Conservation (phyloP, 37 sponge, comb jelly and placozoan genomes). For the Ianthella basta region DNA sequence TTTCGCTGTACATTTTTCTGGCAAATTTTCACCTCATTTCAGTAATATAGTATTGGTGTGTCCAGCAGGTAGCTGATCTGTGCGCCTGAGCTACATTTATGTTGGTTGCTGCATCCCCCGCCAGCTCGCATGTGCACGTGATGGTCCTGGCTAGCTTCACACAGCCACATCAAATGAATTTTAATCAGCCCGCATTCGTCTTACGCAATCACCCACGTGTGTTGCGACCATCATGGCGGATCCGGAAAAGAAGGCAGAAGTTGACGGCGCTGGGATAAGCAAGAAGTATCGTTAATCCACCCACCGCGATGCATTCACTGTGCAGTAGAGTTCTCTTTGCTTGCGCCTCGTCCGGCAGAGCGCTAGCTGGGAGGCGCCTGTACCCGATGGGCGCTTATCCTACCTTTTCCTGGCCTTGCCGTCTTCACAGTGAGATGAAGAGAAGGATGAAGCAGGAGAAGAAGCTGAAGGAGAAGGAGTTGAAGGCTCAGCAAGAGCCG, state of each 20-base stretch:
- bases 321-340: neutral
- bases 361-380: neutral
- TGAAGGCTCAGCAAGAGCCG: slow-evolving; percentile 47
- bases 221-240: slow-evolving; percentile 16
- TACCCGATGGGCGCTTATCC: neutral
- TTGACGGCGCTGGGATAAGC: slow-evolving; percentile 29
- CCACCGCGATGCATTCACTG: slow-evolving; percentile 24
- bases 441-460: slow-evolving; percentile 79
- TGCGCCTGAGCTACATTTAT: no score
- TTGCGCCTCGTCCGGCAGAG: slow-evolving; percentile 5
- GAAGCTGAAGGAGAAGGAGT: slow-evolving; percentile 90
- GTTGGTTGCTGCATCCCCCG: no score
- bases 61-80: no score
- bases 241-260: neutral
- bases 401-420: slow-evolving; percentile 20
- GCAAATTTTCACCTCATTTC: no score
- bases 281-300: slow-evolving; percentile 32
- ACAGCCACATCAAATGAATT: no score
- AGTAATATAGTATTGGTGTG: no score
- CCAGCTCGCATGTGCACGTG: no score
- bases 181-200: no score
- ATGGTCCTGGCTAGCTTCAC: no score
- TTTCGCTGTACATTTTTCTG: no score
- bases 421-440: slow-evolving; percentile 88
- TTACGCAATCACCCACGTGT: slow-evolving; percentile 5